Percentiles rank a stretch among this genome's conserved stretches.
These are phyloP conservation scores for Chiloscyllium plagiosum DNA, from an alignment of 2,113 vertebrate genomes.

Conservation along the genomic window DNA sequence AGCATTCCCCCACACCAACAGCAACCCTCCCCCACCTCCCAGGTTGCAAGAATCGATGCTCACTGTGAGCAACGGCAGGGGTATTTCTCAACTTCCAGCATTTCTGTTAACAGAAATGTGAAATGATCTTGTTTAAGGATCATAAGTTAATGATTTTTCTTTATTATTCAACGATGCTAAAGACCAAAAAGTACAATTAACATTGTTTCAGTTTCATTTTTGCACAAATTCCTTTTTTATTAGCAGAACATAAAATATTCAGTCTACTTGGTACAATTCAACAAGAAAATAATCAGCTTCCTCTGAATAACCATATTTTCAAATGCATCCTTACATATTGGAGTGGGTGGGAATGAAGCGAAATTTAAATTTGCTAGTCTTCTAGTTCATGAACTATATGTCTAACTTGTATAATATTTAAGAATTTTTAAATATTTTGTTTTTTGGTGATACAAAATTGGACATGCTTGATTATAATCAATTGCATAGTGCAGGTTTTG, in stretches of 20 bases:
- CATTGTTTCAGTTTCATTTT: not conserved
- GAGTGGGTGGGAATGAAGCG: not conserved
- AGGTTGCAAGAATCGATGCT: not conserved
- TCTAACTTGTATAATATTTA: not conserved
- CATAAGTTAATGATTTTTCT: not conserved
- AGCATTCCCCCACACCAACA: too few relatives aligned
- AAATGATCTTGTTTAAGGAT: not conserved
- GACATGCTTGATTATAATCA: not conserved
- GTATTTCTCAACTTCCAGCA: not conserved
- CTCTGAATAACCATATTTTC: not conserved
- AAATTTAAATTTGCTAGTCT: not conserved
- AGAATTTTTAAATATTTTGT: not conserved
- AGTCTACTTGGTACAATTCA: not conserved
- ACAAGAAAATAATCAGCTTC: not conserved
- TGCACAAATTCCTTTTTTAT: not conserved
- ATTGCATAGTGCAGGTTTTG: not conserved
- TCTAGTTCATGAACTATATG: not conserved
- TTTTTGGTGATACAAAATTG: not conserved
- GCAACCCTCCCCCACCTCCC: too few relatives aligned
- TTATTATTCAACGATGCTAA: not conserved
- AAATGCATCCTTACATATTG: not conserved
- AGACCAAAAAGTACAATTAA: not conserved
- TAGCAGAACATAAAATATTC: not conserved
- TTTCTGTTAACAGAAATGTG: not conserved
- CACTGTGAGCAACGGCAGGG: not conserved